These are phyloP conservation scores for Idaea aversata DNA, from an alignment of 2,888 invertebrate species.

Conservation along the genomic window DNA sequence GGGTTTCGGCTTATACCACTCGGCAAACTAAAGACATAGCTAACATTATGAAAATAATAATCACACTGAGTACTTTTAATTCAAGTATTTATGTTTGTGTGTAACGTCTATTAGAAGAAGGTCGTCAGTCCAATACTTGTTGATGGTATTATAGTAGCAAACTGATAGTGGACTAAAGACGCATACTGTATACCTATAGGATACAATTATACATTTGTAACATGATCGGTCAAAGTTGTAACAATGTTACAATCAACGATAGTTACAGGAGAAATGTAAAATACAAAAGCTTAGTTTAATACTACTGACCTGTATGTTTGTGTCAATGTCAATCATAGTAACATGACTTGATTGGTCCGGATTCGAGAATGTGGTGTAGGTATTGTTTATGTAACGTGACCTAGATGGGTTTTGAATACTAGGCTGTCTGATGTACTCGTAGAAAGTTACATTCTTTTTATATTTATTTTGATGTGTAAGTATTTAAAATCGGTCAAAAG, in stretches of 20 bases:
- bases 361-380: background rate
- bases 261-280: conserved; percentile 3
- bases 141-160: too few species aligned
- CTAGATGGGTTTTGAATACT: background rate
- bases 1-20: too few species aligned
- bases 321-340: conserved; percentile 27
- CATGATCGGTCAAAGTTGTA: conserved; percentile 1
- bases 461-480: background rate
- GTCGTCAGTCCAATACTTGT: too few species aligned
- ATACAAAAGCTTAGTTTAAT: background rate
- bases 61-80: too few species aligned
- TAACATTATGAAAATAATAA: too few species aligned
- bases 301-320: conserved; percentile 31
- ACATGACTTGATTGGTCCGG: conserved; percentile 1
- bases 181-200: too few species aligned
- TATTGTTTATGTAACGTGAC: conserved; percentile 5
- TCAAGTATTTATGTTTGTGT: too few species aligned
- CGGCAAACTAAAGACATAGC: too few species aligned
- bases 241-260: background rate
- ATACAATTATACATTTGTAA: background rate
- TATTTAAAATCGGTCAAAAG: background rate
- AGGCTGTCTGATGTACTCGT: background rate
- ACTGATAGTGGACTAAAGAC: too few species aligned
- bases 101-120: too few species aligned
- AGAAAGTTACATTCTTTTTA: background rate